phyloP scores from a whole-genome alignment of 2,888 invertebrate species.

The Malthinus flaveolus region DNA sequence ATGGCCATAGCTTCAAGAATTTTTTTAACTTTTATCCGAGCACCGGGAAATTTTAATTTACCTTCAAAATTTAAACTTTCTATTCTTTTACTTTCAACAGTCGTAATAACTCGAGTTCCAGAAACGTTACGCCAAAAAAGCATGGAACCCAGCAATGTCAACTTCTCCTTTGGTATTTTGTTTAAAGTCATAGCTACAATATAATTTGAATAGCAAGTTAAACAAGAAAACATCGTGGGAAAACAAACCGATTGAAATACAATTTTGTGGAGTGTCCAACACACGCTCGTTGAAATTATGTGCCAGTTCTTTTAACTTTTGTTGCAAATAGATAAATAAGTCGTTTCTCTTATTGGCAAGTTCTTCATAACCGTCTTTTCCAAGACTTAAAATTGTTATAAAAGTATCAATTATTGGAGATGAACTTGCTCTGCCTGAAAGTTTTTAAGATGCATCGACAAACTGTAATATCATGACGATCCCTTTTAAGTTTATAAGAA shows the following conservation, averaged over 20 bases:
- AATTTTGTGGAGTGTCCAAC: slow-evolving; percentile 65
- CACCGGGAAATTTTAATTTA: too few species aligned
- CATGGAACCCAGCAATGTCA: slow-evolving; percentile 72
- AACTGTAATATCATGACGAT: too few species aligned
- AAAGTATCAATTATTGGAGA: slow-evolving; percentile 74
- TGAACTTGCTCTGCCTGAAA: slow-evolving; percentile 68
- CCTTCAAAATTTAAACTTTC: slow-evolving; percentile 62
- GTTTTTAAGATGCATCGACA: slow-evolving; percentile 12
- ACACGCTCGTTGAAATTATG: slow-evolving; percentile 61
- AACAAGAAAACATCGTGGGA: background rate
- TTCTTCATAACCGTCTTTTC: slow-evolving; percentile 65
- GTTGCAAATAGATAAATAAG: slow-evolving; percentile 28
- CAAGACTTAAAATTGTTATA: slow-evolving; percentile 74
- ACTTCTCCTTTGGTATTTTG: slow-evolving; percentile 52
- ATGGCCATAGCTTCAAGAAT: background rate
- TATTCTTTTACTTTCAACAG: slow-evolving; percentile 59
- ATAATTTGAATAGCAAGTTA: slow-evolving; percentile 1
- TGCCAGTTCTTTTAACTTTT: slow-evolving; percentile 56
- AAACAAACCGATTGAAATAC: slow-evolving; percentile 68
- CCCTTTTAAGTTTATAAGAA: background rate
- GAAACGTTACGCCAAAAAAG: slow-evolving; percentile 73
- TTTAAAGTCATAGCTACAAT: slow-evolving; percentile 55
- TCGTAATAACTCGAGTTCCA: slow-evolving; percentile 67
- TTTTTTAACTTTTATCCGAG: too few species aligned
- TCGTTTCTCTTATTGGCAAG: slow-evolving; percentile 52